Conservation (phyloP, 1,140 invertebrate genomes). For the Rhagoletis pomonella region DNA sequence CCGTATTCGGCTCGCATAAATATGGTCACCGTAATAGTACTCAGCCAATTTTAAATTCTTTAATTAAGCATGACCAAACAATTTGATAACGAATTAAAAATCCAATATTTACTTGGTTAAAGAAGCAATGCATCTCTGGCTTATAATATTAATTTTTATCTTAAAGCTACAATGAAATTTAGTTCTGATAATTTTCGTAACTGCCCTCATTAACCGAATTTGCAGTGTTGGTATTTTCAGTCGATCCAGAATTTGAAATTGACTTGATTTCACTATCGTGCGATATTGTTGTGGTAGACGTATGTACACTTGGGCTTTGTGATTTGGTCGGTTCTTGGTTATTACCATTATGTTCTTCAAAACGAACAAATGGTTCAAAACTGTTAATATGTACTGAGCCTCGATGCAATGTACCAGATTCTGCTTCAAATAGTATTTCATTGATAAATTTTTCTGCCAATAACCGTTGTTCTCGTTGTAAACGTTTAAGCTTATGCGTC, state of each 20-base stretch:
- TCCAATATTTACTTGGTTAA: background rate
- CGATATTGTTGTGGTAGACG: slow-evolving; percentile 57
- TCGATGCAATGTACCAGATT: slow-evolving; percentile 69
- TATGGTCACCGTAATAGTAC: too few relatives aligned
- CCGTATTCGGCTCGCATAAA: too few relatives aligned
- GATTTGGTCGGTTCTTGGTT: slow-evolving; percentile 68
- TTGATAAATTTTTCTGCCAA: slow-evolving; percentile 72
- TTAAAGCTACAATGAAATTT: background rate
- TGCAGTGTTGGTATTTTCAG: background rate
- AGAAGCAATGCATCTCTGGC: background rate
- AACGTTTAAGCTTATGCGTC: slow-evolving; percentile 68
- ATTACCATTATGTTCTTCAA: slow-evolving; percentile 61
- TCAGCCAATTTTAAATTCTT: too few relatives aligned
- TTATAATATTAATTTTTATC: background rate
- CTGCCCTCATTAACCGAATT: background rate
- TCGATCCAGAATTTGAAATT: background rate
- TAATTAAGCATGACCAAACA: too few relatives aligned
- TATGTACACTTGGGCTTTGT: slow-evolving; percentile 69
- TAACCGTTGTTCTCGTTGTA: slow-evolving; percentile 66
- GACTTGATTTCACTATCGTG: slow-evolving; percentile 3
- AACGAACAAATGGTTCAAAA: slow-evolving; percentile 69
- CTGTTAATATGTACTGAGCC: slow-evolving; percentile 70
- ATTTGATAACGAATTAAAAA: background rate
- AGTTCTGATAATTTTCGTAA: slow-evolving; percentile 17
- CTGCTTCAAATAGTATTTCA: slow-evolving; percentile 71